A percentile compares a stretch with the other conserved stretches of the same genome.
Evolutionary conservation across 2,113 vertebrate genomes (phyloP).

Genomic region (Ifrita kowaldi): DNA sequence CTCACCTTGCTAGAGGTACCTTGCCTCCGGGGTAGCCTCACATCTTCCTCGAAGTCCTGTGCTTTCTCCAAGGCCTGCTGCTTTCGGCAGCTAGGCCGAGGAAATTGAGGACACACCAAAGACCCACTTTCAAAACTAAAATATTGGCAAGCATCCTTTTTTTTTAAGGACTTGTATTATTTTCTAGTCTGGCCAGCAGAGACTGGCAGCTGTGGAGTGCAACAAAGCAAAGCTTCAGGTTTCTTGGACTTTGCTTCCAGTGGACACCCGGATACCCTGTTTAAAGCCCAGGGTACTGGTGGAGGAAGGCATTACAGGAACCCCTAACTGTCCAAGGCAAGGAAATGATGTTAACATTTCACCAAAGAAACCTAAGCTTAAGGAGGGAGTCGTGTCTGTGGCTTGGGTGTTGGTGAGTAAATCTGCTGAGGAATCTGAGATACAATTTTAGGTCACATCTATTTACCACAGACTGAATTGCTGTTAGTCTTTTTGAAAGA

Average conservation of each 20-base stretch:
- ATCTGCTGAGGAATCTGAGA: neutral
- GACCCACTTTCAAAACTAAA: neutral
- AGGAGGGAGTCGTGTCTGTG: neutral
- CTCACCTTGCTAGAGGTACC: neutral
- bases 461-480: neutral
- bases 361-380: neutral
- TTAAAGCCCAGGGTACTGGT: neutral
- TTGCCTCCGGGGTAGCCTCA: accelerated
- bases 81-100: neutral
- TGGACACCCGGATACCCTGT: too few species aligned
- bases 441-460: neutral
- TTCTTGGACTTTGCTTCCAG: neutral
- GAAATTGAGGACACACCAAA: neutral
- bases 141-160: neutral
- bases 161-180: neutral
- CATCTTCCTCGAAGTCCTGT: neutral
- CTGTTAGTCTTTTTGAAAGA: neutral
- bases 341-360: neutral
- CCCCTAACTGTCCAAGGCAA: neutral
- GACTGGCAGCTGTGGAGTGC: neutral
- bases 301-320: neutral
- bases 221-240: neutral
- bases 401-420: neutral
- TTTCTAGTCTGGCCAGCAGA: neutral
- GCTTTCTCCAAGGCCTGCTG: neutral